Evolutionary conservation across 2,888 invertebrate genomes (phyloP).

Genomic region (Drosophila anceps): DNA sequence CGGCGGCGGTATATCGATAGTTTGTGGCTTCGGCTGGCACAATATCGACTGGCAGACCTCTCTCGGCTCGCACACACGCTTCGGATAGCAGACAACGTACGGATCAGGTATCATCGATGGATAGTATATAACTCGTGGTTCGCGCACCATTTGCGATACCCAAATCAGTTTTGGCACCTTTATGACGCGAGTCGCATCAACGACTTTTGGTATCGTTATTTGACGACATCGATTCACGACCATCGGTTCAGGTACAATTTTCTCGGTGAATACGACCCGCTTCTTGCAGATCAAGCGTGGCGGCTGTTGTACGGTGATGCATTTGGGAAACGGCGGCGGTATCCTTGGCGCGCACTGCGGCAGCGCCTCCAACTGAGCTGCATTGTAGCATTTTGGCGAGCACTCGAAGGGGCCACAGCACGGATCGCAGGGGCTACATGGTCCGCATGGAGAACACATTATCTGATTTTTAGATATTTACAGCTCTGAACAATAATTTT

Average conservation of each 20-base stretch:
- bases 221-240: conserved; percentile 81
- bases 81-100: conserved; percentile 37
- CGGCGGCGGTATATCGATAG: conserved; percentile 82
- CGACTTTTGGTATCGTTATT: conserved; percentile 82
- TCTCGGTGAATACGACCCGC: conserved; percentile 76
- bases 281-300: conserved; percentile 35
- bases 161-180: conserved; percentile 31
- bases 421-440: conserved; percentile 28
- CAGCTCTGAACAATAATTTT: conserved; percentile 19
- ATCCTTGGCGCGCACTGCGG: conserved; percentile 82
- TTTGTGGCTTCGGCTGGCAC: conserved; percentile 53
- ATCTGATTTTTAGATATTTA: background rate
- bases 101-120: conserved; percentile 39
- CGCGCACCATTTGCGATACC: conserved; percentile 41
- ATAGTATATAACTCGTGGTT: conserved; percentile 31
- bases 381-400: conserved; percentile 27
- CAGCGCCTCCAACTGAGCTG: conserved; percentile 75
- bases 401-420: conserved; percentile 34
- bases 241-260: conserved; percentile 80
- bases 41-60: conserved; percentile 35
- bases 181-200: conserved; percentile 43
- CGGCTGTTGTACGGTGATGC: conserved; percentile 32
- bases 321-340: conserved; percentile 72
- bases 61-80: conserved; percentile 28
- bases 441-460: conserved; percentile 35